These are phyloP conservation scores for Asbolus verrucosus DNA, from an alignment of 1,140 invertebrate genomes.

Conservation along the genomic window DNA sequence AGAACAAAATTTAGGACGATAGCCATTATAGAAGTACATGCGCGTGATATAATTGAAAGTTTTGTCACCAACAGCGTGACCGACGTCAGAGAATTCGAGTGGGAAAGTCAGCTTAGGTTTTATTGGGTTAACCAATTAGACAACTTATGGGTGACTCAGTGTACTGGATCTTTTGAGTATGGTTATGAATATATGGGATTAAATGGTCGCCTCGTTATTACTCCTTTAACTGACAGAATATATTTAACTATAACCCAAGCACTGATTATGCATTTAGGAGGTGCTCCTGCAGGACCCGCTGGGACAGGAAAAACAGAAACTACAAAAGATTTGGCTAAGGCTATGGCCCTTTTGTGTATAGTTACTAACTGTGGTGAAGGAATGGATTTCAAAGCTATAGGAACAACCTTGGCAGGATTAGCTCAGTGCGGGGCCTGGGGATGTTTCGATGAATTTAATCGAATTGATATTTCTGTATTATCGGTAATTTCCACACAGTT, in stretches of 20 bases:
- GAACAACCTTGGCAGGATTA: conserved; percentile 84
- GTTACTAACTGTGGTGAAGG: conserved; percentile 94
- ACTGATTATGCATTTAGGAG: conserved; percentile 87
- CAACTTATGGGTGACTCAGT: conserved; percentile 85
- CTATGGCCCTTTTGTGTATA: conserved; percentile 85
- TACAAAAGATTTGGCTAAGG: conserved; percentile 90
- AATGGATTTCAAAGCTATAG: conserved; percentile 90
- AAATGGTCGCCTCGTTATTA: conserved; percentile 90
- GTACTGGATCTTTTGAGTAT: conserved; percentile 88
- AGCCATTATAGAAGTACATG: conserved; percentile 90
- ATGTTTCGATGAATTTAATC: conserved; percentile 93
- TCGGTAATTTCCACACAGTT: conserved; percentile 93
- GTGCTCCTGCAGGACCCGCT: conserved; percentile 86
- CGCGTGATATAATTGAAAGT: conserved; percentile 86
- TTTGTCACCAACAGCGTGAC: conserved; percentile 90
- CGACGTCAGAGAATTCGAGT: conserved; percentile 87
- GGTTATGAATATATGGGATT: conserved; percentile 96
- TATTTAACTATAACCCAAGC: conserved; percentile 93
- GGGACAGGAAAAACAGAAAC: conserved; percentile 94
- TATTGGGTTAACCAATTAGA: conserved; percentile 89
- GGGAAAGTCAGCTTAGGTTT: conserved; percentile 92
- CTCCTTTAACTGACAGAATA: conserved; percentile 91
- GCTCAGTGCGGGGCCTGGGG: conserved; percentile 86
- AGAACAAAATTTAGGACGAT: conserved; percentile 89
- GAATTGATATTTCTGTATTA: conserved; percentile 89